A percentile compares a stretch with the other conserved stretches of the same genome.
These are phyloP conservation scores for Zootermopsis nevadensis DNA, from an alignment of 2,888 invertebrate genomes.

Conservation along the genomic window DNA sequence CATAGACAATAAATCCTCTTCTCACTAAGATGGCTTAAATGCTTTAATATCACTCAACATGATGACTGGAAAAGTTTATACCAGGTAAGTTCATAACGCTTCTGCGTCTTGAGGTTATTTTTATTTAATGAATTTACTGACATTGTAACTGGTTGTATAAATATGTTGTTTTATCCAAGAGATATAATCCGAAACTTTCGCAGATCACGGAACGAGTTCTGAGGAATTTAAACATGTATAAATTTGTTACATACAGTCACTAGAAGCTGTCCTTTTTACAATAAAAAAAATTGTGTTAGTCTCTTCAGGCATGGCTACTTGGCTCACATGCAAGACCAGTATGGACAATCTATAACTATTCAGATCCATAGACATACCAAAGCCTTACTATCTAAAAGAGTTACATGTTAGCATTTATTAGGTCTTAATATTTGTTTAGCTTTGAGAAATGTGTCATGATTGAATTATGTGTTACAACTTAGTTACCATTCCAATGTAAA, in stretches of 20 bases:
- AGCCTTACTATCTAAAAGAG: neutral
- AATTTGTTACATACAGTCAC: no score
- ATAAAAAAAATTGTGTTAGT: no score
- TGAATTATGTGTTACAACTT: neutral
- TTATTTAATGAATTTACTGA: neutral
- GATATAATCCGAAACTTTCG: neutral
- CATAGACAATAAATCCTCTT: neutral
- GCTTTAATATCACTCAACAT: neutral
- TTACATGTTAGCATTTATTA: neutral
- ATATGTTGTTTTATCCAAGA: neutral
- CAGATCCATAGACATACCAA: neutral
- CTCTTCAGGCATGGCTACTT: no score
- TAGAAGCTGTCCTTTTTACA: no score
- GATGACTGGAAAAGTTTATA: neutral
- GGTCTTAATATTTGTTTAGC: no score
- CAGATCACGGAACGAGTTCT: neutral
- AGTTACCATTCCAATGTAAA: conserved; percentile 1
- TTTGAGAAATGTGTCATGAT: neutral
- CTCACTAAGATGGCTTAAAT: neutral
- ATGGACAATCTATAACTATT: neutral
- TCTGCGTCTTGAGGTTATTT: neutral
- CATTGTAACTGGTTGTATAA: neutral
- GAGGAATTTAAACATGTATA: neutral
- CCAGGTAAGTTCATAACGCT: neutral
- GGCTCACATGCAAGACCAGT: no score